A percentile compares a stretch with the other conserved stretches of the same genome.
Conservation (phyloP, 2,113 vertebrate species). For the Podarcis raffonei region DNA sequence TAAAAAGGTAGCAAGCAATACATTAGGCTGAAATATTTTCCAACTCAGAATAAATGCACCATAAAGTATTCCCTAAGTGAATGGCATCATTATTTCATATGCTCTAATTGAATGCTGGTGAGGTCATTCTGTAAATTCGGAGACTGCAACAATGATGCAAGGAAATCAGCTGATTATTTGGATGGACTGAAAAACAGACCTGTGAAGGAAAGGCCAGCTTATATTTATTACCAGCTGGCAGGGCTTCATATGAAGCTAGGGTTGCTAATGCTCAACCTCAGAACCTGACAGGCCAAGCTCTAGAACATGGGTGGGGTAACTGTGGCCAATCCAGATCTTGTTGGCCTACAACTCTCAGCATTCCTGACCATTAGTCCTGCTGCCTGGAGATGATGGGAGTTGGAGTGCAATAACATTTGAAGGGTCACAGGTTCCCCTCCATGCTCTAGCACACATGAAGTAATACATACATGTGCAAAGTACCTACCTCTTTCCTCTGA, state of each 20-base stretch:
- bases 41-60: slow-evolving; percentile 33
- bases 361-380: too few relatives aligned
- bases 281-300: background rate
- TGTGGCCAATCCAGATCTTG: too few relatives aligned
- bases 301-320: background rate
- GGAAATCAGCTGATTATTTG: slow-evolving; percentile 37
- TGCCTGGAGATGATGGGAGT: too few relatives aligned
- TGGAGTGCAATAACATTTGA: too few relatives aligned
- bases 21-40: slow-evolving; percentile 11
- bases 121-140: slow-evolving; percentile 44
- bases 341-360: too few relatives aligned
- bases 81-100: slow-evolving; percentile 41
- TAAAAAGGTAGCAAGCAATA: slow-evolving; percentile 24
- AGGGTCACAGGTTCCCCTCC: too few relatives aligned
- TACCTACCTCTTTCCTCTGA: background rate
- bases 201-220: slow-evolving; percentile 28
- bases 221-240: slow-evolving; percentile 20
- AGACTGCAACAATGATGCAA: slow-evolving; percentile 44
- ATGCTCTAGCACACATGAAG: background rate
- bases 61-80: slow-evolving; percentile 38
- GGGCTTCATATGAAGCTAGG: background rate
- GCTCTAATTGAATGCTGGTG: slow-evolving; percentile 31
- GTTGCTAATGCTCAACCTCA: background rate
- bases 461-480: background rate
- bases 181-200: slow-evolving; percentile 16